phyloP scores from a whole-genome alignment of 2,797 vertebrate genomes.

The Octomys mimax region DNA sequence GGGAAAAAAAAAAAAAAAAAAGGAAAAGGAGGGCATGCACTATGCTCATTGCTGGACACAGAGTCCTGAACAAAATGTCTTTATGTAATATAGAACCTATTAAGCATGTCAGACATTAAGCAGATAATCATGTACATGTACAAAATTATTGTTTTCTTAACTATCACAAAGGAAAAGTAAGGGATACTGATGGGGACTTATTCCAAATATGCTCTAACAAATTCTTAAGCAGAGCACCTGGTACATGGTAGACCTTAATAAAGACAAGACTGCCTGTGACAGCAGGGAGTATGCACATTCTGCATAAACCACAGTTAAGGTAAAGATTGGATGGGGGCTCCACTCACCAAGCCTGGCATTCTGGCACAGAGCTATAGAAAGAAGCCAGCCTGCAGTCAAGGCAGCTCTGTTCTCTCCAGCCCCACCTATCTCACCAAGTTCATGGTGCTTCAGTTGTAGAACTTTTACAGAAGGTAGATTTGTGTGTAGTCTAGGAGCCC shows the following conservation, averaged over 20 bases:
- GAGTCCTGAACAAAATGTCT: not conserved
- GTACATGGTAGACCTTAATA: not conserved
- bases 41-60: not conserved
- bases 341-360: not conserved
- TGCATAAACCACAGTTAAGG: not conserved
- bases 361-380: not conserved
- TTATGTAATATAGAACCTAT: not conserved
- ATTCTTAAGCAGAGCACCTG: not conserved
- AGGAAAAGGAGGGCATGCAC: no score
- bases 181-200: not conserved
- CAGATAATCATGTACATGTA: not conserved
- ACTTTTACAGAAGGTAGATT: not conserved
- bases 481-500: not conserved
- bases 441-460: not conserved
- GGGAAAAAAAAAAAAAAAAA: no score
- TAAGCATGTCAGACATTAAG: not conserved
- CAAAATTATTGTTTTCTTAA: slow-evolving; percentile 11
- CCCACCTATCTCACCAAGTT: not conserved
- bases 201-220: not conserved
- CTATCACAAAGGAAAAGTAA: not conserved
- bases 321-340: no score
- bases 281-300: accelerated
- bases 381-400: not conserved
- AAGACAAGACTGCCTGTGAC: not conserved
- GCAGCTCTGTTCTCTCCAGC: not conserved